phyloP scores from a whole-genome alignment of 2,888 invertebrate species.

The Argynnis bischoffii region DNA sequence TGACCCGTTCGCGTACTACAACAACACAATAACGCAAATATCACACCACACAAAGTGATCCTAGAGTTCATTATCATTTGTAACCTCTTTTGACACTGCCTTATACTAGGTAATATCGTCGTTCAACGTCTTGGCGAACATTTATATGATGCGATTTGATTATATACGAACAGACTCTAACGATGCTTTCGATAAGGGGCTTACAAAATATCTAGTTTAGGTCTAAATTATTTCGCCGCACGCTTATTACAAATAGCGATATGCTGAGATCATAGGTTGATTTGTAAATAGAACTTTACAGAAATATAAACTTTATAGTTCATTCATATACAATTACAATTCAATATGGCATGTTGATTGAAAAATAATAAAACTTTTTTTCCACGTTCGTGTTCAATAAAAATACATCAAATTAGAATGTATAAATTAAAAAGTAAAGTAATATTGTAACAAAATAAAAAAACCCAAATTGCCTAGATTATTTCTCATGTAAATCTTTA shows the following conservation, averaged over 20 bases:
- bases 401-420: no score
- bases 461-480: no score
- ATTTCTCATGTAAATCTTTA: no score
- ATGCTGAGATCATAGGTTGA: constrained; percentile 66
- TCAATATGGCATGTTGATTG: neutral
- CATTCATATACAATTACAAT: neutral
- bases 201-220: constrained; percentile 34
- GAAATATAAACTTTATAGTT: constrained; percentile 5
- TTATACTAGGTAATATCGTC: constrained; percentile 58
- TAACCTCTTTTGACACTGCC: constrained; percentile 52
- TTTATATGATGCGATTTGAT: constrained; percentile 54
- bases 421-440: no score
- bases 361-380: neutral
- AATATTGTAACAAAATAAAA: no score
- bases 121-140: constrained; percentile 46
- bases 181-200: constrained; percentile 35
- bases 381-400: no score
- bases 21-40: constrained; percentile 57
- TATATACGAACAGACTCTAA: constrained; percentile 47
- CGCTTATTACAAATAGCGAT: constrained; percentile 55
- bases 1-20: constrained; percentile 78
- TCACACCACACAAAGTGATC: constrained; percentile 58
- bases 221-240: constrained; percentile 46
- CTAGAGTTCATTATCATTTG: constrained; percentile 69
- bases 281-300: constrained; percentile 49